phyloP scores from a whole-genome alignment of 1,140 invertebrate genomes.

The Aphelinus certus region DNA sequence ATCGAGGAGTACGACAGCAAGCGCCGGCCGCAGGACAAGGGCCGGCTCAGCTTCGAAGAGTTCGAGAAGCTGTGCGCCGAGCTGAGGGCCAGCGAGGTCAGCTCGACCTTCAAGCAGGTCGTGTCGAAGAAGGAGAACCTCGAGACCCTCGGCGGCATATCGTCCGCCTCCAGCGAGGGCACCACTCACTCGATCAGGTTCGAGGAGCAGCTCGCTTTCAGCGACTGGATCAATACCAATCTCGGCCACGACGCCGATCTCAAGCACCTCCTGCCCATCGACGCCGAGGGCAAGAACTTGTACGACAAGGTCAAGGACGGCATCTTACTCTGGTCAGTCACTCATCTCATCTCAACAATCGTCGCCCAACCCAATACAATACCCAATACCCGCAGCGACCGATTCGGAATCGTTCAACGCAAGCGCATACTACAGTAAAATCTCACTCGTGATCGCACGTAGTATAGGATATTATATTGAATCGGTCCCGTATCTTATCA shows the following conservation, averaged over 20 bases:
- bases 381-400: too few relatives aligned
- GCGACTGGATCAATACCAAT: constrained; percentile 98
- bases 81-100: constrained; percentile 89
- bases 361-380: too few relatives aligned
- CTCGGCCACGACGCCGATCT: constrained; percentile 89
- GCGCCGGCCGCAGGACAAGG: constrained; percentile 74
- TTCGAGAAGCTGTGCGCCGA: constrained; percentile 91
- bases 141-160: constrained; percentile 92
- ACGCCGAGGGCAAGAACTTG: constrained; percentile 86
- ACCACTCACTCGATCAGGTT: constrained; percentile 93
- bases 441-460: too few relatives aligned
- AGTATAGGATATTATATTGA: too few relatives aligned
- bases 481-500: too few relatives aligned
- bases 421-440: too few relatives aligned
- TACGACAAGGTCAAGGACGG: constrained; percentile 97
- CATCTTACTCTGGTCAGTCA: constrained; percentile 87
- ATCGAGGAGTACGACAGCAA: constrained; percentile 87
- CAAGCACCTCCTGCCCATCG: constrained; percentile 89
- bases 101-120: constrained; percentile 89
- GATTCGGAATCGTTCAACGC: too few relatives aligned
- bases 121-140: constrained; percentile 94
- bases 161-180: constrained; percentile 92
- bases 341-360: too few relatives aligned
- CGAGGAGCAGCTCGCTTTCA: constrained; percentile 98
- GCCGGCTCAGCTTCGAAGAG: constrained; percentile 83